phyloP scores from a whole-genome alignment of 2,888 invertebrate species.

The Congeria kusceri region DNA sequence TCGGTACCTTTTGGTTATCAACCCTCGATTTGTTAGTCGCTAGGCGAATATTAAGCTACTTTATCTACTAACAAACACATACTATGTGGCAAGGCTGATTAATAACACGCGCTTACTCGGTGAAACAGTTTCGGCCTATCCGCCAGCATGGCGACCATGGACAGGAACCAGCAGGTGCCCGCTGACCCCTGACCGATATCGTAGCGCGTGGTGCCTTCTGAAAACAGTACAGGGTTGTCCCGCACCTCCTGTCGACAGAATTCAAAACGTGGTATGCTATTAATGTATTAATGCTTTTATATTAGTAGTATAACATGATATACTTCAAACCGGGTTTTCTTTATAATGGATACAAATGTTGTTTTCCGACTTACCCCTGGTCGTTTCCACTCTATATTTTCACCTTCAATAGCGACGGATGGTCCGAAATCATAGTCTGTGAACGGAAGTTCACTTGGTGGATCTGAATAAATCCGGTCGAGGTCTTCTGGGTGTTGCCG shows the following conservation, averaged over 20 bases:
- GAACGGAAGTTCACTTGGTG: slow-evolving; percentile 58
- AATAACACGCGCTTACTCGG: no score
- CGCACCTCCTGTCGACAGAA: slow-evolving; percentile 72
- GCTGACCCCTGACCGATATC: slow-evolving; percentile 81
- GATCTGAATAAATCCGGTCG: slow-evolving; percentile 50
- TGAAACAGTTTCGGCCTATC: slow-evolving; percentile 73
- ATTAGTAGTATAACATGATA: no score
- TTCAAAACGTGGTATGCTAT: no score
- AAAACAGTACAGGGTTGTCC: slow-evolving; percentile 71
- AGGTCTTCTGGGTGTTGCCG: slow-evolving; percentile 47
- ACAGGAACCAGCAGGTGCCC: slow-evolving; percentile 82
- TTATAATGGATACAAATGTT: no score
- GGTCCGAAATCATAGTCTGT: slow-evolving; percentile 72
- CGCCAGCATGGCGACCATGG: slow-evolving; percentile 76
- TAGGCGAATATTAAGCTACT: neutral
- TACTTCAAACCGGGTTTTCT: no score
- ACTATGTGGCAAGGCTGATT: no score
- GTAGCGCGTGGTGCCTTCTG: slow-evolving; percentile 77
- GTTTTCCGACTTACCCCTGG: slow-evolving; percentile 67
- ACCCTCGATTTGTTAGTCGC: no score
- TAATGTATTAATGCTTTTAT: no score
- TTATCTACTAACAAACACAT: no score
- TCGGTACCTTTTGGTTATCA: no score
- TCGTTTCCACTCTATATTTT: slow-evolving; percentile 75
- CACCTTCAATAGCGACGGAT: slow-evolving; percentile 67